Evolutionary conservation across 2,888 invertebrate genomes (phyloP), one percentile per base, ranked within the genome.

Genomic region (Acrobasis consociella): DNA sequence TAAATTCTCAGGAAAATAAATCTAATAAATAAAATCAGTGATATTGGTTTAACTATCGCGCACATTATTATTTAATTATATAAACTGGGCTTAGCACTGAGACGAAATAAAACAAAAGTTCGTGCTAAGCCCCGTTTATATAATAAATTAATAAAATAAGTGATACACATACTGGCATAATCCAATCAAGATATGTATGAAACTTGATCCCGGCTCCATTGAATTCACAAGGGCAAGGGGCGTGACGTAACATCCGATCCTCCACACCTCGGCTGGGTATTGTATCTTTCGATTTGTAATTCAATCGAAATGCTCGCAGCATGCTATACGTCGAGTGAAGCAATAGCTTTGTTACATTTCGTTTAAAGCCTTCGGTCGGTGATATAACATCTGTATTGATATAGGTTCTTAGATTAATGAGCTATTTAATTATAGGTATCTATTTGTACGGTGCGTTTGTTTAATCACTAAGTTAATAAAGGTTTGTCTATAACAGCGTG

Each of bases 201-300:
- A 55, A 49, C 55, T 15, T 16, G 63, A 58, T 38, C 61, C 58
- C 61, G 22, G 46, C 42, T 53, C 62, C 55, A 62, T 62, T 65
- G 49, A 52, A 72, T 73, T 76, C 73, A 73, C 74, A 76, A 56
- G 56, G 56, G 56, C 74, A 82, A 62, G 74, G 76, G 67, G 55
- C 61, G 68, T 80, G 74, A 80, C 70, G 77, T 77, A 83, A 82
- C 67, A 79, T 78, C 73, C 71, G 77, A 83, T 82, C 76, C 76
- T 73, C 72, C 75, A 79, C 77, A 72, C 71, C 70, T 75, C 67
- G 49, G 15, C 39, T 51, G 72, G 74, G 75, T 70, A 81, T 81
- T 81, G 84, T 84, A 83, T 81, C 71, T 77, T 81, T 76, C 74
- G 79, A 81, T 86, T 82, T 82, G 82, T 85, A 85, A 86, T 86